A percentile compares a stretch with the other conserved stretches of the same genome.
Conservation (phyloP, 1,140 invertebrate species). For the Nephotettix cincticeps region DNA sequence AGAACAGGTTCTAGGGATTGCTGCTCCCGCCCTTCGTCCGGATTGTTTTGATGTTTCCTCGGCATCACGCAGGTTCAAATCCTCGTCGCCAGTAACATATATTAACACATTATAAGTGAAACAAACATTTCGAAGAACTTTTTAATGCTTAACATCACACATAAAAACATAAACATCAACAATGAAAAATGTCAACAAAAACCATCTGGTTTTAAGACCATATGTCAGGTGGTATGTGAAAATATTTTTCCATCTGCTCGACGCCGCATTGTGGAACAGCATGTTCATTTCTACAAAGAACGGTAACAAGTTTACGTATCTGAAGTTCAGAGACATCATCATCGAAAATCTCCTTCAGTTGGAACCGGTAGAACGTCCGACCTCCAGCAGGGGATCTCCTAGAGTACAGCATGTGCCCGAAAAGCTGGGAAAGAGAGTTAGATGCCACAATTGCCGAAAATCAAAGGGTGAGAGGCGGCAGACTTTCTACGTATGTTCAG, state of each 20-base stretch:
- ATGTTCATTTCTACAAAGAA: constrained; percentile 6
- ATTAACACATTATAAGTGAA: too few species aligned
- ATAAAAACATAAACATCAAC: too few species aligned
- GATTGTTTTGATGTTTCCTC: too few species aligned
- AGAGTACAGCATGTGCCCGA: not conserved
- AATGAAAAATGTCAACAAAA: too few species aligned
- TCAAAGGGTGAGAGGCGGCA: not conserved
- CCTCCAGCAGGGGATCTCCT: not conserved
- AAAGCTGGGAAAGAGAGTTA: not conserved
- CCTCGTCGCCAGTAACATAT: too few species aligned
- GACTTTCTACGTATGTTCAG: not conserved
- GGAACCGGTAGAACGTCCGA: not conserved
- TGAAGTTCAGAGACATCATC: constrained; percentile 19
- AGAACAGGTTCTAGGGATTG: too few species aligned
- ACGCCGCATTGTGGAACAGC: constrained; percentile 25
- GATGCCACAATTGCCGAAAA: not conserved
- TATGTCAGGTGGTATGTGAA: constrained; percentile 33
- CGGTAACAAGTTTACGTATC: constrained; percentile 21
- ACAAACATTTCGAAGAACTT: too few species aligned
- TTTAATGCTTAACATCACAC: too few species aligned
- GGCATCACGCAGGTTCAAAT: too few species aligned
- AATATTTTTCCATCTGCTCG: constrained; percentile 29
- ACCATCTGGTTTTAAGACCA: too few species aligned
- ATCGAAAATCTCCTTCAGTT: constrained; percentile 12
- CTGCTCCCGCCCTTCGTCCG: too few species aligned